These are phyloP conservation scores for Coptodon rendalli DNA, from an alignment of 2,113 vertebrate species.

Conservation along the genomic window DNA sequence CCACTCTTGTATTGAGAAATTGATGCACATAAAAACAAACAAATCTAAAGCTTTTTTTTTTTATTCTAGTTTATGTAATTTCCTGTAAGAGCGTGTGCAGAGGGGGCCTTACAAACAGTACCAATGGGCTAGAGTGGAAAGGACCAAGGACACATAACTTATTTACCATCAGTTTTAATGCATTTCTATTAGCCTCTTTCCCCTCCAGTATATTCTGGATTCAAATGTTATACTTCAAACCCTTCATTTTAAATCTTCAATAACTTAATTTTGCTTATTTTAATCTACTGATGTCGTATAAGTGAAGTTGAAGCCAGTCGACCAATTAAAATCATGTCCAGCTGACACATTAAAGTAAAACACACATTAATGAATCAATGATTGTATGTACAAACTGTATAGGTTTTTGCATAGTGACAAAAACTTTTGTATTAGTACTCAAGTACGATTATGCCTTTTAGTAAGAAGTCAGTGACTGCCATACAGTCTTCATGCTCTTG, in stretches of 20 bases:
- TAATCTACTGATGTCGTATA: background rate
- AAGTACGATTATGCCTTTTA: background rate
- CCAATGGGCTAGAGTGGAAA: background rate
- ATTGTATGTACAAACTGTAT: background rate
- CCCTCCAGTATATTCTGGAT: background rate
- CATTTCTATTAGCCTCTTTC: background rate
- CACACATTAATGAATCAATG: background rate
- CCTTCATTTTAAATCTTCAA: background rate
- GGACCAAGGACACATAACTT: background rate
- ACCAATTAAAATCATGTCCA: background rate
- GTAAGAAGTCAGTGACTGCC: background rate
- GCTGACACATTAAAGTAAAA: background rate
- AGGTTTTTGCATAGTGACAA: background rate
- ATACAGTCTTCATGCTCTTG: background rate
- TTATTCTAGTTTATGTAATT: background rate
- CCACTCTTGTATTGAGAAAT: background rate
- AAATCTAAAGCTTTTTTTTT: background rate
- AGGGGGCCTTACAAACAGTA: background rate
- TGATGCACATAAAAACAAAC: background rate
- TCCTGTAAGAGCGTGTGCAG: background rate
- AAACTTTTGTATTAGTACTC: background rate
- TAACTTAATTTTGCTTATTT: background rate
- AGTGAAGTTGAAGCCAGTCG: background rate
- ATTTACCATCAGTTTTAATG: background rate
- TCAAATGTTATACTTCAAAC: background rate